Base-by-base conservation (phyloP, 23 tunicate genomes). In the Ascidia mentula region DNA sequence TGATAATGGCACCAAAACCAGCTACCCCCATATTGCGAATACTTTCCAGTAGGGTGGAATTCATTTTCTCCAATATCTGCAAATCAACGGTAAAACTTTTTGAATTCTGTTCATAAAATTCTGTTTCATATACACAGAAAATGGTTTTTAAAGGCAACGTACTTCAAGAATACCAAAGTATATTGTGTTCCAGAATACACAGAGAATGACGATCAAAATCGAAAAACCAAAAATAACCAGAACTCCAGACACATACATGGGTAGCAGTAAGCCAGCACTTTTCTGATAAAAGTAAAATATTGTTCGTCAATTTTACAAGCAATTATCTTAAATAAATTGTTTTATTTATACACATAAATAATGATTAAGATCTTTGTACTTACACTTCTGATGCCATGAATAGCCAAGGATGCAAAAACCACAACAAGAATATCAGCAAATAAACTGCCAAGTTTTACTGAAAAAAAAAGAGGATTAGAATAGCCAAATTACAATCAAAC, bases 361-460 rank as follows among this genome's bases (percentile, higher is more conserved):
- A 69, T 8, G 12, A 28, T 12, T 69, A 12, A 12, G 32, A 28
- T 42, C 15, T 42, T 42, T 42, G 12, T 20, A 53, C 35, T 38
- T 71, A 81, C 85, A 76, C 38, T 72, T 26, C 73, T 76, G 36
- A 81, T 69, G n/a, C 85, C 78, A 40, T 81, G 73, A 36, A 81
- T 18, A 38, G 76, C 75, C 18, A 72, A 40, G 35, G 78, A 26
- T 18, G 85, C 39, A 72, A 81, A 36, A 37, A 71, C 0, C 12
- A 81, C 30, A 38, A 81, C 38, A 36, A 81, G 73, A n/a, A 81
- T 36, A 22, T 78, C 85, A 40, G 72, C n/a, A n/a, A n/a, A n/a
- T n/a, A n/a, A n/a, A n/a, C n/a, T n/a, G n/a, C n/a, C n/a, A n/a
- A n/a, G n/a, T n/a, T n/a, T n/a, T n/a, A n/a, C n/a, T n/a, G n/a